Evolutionary conservation across 2,113 vertebrate species (phyloP).

Genomic region (Clarias magur): DNA sequence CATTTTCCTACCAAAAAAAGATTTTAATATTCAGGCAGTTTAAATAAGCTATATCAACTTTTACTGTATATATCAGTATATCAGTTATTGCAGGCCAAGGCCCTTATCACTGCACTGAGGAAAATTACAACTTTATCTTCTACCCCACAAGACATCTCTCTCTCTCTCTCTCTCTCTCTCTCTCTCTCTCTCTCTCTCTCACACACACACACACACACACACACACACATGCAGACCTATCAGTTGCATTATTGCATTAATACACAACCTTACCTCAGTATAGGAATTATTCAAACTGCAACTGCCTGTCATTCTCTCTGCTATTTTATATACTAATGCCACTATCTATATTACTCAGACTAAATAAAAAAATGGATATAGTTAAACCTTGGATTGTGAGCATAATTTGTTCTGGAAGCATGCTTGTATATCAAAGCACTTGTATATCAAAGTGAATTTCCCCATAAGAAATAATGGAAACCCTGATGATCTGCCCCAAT

Average conservation of each 20-base stretch:
- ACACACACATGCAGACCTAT: not conserved
- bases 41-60: slow-evolving; percentile 56
- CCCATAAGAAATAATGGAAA: too few species aligned
- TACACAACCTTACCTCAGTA: not conserved
- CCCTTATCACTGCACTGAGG: slow-evolving; percentile 61
- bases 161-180: not conserved
- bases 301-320: slow-evolving; percentile 11
- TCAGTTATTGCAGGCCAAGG: slow-evolving; percentile 57
- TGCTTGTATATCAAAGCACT: too few species aligned
- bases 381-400: too few species aligned
- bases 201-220: not conserved
- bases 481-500: too few species aligned
- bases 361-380: not conserved
- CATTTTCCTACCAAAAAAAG: slow-evolving; percentile 47
- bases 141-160: slow-evolving; percentile 61
- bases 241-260: slow-evolving; percentile 25
- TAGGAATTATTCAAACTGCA: not conserved
- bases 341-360: not conserved
- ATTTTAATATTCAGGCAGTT: slow-evolving; percentile 64
- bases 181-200: too few species aligned
- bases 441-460: too few species aligned
- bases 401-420: too few species aligned
- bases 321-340: not conserved
- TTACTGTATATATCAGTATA: not conserved
- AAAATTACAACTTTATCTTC: slow-evolving; percentile 69